Percentiles rank a stretch among this genome's conserved stretches.
phyloP scores from a whole-genome alignment of 2,888 invertebrate genomes.

The Hirtodrosophila alboralis region DNA sequence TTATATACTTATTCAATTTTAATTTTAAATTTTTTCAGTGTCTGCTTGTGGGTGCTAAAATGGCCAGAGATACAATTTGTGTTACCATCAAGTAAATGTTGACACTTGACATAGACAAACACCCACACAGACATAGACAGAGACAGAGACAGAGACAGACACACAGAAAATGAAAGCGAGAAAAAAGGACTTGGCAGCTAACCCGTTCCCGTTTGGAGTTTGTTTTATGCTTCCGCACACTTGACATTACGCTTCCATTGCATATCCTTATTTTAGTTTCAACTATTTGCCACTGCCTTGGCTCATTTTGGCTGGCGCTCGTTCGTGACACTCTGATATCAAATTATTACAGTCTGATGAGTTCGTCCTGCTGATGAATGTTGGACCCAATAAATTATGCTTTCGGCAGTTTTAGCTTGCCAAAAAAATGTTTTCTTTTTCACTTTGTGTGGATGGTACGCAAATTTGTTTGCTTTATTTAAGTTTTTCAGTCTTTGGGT shows the following conservation, averaged over 20 bases:
- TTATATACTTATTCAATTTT: constrained; percentile 18
- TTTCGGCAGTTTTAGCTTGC: constrained; percentile 43
- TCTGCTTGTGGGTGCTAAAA: constrained; percentile 48
- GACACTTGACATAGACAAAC: constrained; percentile 74
- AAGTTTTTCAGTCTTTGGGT: constrained; percentile 54
- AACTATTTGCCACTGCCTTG: constrained; percentile 24
- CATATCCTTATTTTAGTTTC: constrained; percentile 16
- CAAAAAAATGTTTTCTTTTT: constrained; percentile 6
- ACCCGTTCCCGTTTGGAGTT: constrained; percentile 77
- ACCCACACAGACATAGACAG: constrained; percentile 16
- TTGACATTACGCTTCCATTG: constrained; percentile 71
- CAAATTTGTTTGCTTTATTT: constrained; percentile 77
- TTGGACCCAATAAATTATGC: constrained; percentile 72
- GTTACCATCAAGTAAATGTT: constrained; percentile 78
- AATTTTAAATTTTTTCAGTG: constrained; percentile 20
- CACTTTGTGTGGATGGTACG: constrained; percentile 30
- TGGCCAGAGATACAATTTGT: constrained; percentile 77
- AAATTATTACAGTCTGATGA: constrained; percentile 80
- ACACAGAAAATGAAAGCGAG: constrained; percentile 20
- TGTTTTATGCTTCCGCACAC: constrained; percentile 78
- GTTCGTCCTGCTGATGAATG: constrained; percentile 71
- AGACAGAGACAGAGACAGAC: constrained; percentile 1
- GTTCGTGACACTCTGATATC: constrained; percentile 73
- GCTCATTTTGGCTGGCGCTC: constrained; percentile 36
- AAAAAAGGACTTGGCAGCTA: constrained; percentile 48